phyloP scores from a whole-genome alignment of 1,140 invertebrate species.

The Drosophila orena region DNA sequence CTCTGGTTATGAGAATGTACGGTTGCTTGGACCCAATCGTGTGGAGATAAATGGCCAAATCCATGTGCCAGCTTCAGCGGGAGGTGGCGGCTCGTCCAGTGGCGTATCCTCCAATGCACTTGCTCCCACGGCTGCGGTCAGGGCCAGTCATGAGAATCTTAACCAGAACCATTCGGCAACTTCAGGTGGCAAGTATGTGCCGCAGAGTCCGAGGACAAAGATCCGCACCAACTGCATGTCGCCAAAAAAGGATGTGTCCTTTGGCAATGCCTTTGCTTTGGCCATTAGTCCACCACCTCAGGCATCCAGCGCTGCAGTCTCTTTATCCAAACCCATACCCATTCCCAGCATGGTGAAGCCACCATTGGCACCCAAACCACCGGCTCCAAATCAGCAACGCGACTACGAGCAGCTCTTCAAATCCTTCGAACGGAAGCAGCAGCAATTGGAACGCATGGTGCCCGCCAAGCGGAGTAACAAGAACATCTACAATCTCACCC shows the following conservation, averaged over 20 bases:
- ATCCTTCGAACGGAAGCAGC: slow-evolving; percentile 81
- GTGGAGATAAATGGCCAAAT: slow-evolving; percentile 80
- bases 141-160: slow-evolving; percentile 71
- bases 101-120: background rate
- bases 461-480: slow-evolving; percentile 68
- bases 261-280: slow-evolving; percentile 55
- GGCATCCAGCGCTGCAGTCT: background rate
- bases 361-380: slow-evolving; percentile 60
- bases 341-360: slow-evolving; percentile 44
- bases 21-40: slow-evolving; percentile 72
- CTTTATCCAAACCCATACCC: slow-evolving; percentile 7
- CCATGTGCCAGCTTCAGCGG: slow-evolving; percentile 45
- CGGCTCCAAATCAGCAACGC: slow-evolving; percentile 59
- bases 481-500: slow-evolving; percentile 81
- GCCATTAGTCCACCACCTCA: slow-evolving; percentile 10
- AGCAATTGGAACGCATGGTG: slow-evolving; percentile 47
- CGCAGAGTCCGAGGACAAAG: slow-evolving; percentile 82
- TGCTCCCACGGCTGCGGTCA: slow-evolving; percentile 23
- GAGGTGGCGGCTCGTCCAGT: background rate
- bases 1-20: slow-evolving; percentile 83
- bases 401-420: slow-evolving; percentile 84
- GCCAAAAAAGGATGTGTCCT: slow-evolving; percentile 78
- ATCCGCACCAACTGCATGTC: slow-evolving; percentile 84
- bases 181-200: slow-evolving; percentile 70
- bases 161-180: slow-evolving; percentile 1